Evolutionary conservation across 2,888 invertebrate genomes (phyloP), one percentile per base, ranked within the genome.

Genomic region (Argyresthia goedartella): DNA sequence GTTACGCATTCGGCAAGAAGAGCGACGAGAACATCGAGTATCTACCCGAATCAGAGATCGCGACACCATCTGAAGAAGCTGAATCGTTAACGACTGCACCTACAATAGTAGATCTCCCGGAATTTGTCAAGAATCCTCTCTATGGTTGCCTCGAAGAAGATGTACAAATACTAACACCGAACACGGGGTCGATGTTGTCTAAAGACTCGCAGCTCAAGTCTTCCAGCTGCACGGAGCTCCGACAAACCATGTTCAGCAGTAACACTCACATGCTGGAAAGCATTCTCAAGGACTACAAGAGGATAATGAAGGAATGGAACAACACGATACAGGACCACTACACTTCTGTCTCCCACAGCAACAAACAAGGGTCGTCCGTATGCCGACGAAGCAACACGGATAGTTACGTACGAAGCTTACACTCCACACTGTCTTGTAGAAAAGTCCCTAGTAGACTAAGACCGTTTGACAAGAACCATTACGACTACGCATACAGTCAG

Each of bases 261-360:
- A 62, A 65, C 47, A 54, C 73, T 4, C 71, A 69, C 48, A 60
- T 85, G 9, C 60, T 79, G 44, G 58, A 68, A 15, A 76, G 61
- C 44, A 79, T 87, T 53, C 65, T 84, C 1, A 79, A 69, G 53
- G 87, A 87, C 63, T 87, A 87, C 56, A 82, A 81, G 65, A 73
- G 71, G 54, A 82, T 84, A 59, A 87, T 87, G 85, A 81, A 77
- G 50, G 81, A 86, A 60, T 87, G 87, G 87, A 87, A 87, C 57
- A 71, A 75, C 53, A 81, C 84, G 1, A 65, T 85, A 41, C 70
- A 73, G 52, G 75, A 86, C 55, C 82, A 85, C 63, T 76, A 74
- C 60, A 71, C 77, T 8, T 69, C 78, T 25, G 58, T 63, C 42
- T 67, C 73, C 4, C 74, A 76, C 56, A 45, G 14, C n/a, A 69